Evolutionary conservation across 2,797 vertebrate genomes (phyloP).

Genomic region (Tauraco hartlaubi): DNA sequence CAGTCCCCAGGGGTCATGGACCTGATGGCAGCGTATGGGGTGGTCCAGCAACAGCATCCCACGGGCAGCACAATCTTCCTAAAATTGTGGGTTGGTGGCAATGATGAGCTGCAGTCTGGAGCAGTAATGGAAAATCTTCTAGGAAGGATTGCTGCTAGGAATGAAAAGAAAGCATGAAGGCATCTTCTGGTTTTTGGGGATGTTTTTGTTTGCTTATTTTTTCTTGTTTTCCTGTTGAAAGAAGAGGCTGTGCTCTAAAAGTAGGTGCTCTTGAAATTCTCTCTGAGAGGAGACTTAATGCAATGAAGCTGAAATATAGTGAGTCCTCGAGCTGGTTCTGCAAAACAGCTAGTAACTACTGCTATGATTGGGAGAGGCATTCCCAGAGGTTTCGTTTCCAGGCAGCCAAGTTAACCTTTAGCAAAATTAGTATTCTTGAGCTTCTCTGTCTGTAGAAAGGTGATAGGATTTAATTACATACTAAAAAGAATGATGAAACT

Average conservation of each 20-base stretch:
- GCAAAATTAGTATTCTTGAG: background rate
- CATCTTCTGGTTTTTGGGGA: background rate
- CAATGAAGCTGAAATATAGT: rapidly evolving
- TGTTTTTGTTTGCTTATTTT: background rate
- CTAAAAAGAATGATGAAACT: background rate
- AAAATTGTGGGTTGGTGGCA: background rate
- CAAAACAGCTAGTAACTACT: rapidly evolving
- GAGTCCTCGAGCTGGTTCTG: background rate
- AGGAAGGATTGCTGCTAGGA: background rate
- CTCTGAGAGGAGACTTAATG: background rate
- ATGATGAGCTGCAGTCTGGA: background rate
- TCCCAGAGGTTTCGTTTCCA: background rate
- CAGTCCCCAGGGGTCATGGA: rapidly evolving
- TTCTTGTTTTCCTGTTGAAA: background rate
- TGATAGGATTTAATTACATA: constrained; percentile 26
- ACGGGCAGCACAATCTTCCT: rapidly evolving
- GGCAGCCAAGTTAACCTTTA: background rate
- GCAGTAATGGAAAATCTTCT: background rate
- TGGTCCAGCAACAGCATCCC: background rate
- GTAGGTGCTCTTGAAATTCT: background rate
- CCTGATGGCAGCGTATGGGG: rapidly evolving
- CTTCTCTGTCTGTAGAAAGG: background rate
- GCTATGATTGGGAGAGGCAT: background rate
- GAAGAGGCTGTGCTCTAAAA: background rate
- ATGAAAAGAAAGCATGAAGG: background rate